Evolutionary conservation across 2,113 vertebrate species (phyloP), one percentile per base, ranked within the genome.

Genomic region (Meleagris gallopavo): DNA sequence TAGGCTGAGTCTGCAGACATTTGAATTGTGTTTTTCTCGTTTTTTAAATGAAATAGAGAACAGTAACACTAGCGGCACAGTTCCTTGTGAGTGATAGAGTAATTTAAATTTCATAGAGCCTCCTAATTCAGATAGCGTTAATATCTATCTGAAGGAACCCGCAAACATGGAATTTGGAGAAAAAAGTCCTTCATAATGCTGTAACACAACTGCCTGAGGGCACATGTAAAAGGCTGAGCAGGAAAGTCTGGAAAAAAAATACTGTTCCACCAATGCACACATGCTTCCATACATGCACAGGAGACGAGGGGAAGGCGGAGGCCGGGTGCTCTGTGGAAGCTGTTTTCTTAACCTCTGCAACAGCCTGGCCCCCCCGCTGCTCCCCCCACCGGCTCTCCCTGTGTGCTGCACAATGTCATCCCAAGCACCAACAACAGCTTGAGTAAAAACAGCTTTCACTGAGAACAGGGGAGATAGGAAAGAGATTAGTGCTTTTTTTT

Each of bases 381-480:
- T 93, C 83, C 93, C 94, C 95, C 58, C 24, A 10, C 38, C 90
- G 70, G 70, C 48, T 30, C 73, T 86, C 84, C 73, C 57, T 7
- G 8, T 74, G 96, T 57, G 86, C 97, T 97, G 96, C 70, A 70
- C 94, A 96, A 75, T 92, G 88, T 97, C 96, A 95, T 79, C 88
- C 95, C 55, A 74, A 95, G 81, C 83, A 91, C 93, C 95, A 97
- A n/a, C 93, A 96, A 95, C 83, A 90, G 84, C 94, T 69, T 96
- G 96, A 97, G 94, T 83, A 50, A 96, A 97, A 97, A 86, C 91
- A 97, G 95, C 96, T 97, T 96, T 96, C 93, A 71, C 86, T 88
- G 73, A 67, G 38, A 93, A 93, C 0, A 0, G 48, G 61, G 40
- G 38, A 91, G 95, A 96, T 94, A 92, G 93, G 34, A 75, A 82